A percentile compares a stretch with the other conserved stretches of the same genome.
These are phyloP conservation scores for Cryptocephalus primarius DNA, from an alignment of 2,888 invertebrate species.

Conservation along the genomic window DNA sequence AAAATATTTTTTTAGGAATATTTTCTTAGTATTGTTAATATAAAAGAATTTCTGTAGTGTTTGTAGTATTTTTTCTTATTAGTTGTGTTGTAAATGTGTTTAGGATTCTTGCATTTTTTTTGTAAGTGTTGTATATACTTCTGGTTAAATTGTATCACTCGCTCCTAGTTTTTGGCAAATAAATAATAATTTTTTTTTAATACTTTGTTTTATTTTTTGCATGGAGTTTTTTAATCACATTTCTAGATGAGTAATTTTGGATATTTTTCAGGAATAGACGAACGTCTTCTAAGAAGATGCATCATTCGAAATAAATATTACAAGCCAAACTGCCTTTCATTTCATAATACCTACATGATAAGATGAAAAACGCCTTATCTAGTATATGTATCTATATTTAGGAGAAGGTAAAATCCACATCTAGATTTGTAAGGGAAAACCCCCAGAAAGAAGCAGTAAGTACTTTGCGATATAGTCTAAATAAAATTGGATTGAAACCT, in stretches of 20 bases:
- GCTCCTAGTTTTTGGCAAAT: conserved; percentile 8
- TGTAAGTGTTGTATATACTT: conserved; percentile 3
- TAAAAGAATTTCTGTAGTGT: conserved; percentile 5
- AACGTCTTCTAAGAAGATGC: conserved; percentile 12
- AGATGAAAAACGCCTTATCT: too few species aligned
- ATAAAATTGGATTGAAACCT: too few species aligned
- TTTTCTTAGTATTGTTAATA: conserved; percentile 9
- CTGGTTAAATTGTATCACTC: too few species aligned
- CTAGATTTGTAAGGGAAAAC: too few species aligned
- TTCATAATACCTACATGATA: too few species aligned
- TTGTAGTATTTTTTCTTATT: conserved; percentile 5
- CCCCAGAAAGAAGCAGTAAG: too few species aligned
- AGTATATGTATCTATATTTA: too few species aligned
- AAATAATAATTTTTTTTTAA: conserved; percentile 15
- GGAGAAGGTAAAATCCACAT: too few species aligned
- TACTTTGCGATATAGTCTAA: too few species aligned
- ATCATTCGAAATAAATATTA: neutral
- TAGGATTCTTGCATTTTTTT: neutral
- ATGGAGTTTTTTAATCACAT: conserved; percentile 8
- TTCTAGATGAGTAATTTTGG: conserved; percentile 2
- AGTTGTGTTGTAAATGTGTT: conserved; percentile 3
- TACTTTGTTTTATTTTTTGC: conserved; percentile 14
- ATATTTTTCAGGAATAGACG: conserved; percentile 13
- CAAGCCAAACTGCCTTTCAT: too few species aligned
- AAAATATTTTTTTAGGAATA: conserved; percentile 16